These are phyloP conservation scores for Caenorhabditis sp. DNA, from an alignment of 2,888 invertebrate species.

Conservation along the genomic window DNA sequence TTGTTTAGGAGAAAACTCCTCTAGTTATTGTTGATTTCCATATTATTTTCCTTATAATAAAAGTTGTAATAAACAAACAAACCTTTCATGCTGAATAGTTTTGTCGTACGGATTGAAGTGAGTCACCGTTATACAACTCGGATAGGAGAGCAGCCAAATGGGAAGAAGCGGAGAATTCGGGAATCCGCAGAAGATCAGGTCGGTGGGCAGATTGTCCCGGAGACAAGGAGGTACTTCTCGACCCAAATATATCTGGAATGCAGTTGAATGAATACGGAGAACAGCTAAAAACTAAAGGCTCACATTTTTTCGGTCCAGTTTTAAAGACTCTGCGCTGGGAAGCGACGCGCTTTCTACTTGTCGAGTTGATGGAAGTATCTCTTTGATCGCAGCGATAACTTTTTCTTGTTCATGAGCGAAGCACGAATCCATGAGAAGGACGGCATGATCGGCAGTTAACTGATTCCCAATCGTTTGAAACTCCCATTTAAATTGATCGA, in stretches of 20 bases:
- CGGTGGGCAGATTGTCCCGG: conserved; percentile 7
- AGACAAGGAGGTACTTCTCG: conserved; percentile 19
- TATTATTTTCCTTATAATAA: conserved; percentile 22
- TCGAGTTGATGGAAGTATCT: not conserved
- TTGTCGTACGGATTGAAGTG: conserved; percentile 54
- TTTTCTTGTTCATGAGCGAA: conserved; percentile 43
- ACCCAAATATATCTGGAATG: conserved; percentile 36
- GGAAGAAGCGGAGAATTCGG: conserved; percentile 70
- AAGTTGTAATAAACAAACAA: conserved; percentile 28
- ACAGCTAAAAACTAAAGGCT: not conserved
- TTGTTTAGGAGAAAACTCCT: conserved; percentile 2
- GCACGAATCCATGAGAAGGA: conserved; percentile 53
- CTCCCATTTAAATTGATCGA: conserved; percentile 13
- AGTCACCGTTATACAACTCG: conserved; percentile 53
- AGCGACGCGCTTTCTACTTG: conserved; percentile 15
- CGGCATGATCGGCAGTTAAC: conserved; percentile 23
- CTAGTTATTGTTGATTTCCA: conserved; percentile 29
- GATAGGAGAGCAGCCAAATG: conserved; percentile 73
- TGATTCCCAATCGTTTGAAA: not conserved
- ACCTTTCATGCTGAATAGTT: conserved; percentile 51
- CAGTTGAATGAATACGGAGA: not conserved
- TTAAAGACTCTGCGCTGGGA: conserved; percentile 4
- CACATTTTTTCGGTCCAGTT: conserved; percentile 17
- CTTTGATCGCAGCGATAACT: not conserved
- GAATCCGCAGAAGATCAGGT: conserved; percentile 72